phyloP scores from a whole-genome alignment of 2,888 invertebrate genomes.

The Platypus cylindrus region DNA sequence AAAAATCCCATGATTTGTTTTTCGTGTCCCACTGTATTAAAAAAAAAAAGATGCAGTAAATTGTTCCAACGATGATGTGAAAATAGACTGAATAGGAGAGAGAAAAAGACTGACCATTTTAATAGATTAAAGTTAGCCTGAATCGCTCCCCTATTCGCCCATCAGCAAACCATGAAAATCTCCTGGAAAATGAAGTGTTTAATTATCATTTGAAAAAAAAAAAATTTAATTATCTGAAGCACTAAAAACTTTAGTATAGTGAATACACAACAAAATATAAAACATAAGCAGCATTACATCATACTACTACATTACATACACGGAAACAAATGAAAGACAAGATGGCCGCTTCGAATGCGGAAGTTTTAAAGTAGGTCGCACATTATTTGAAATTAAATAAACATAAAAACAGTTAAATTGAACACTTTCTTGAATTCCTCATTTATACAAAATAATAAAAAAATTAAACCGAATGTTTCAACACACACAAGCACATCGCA shows the following conservation, averaged over 20 bases:
- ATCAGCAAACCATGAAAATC: conserved; percentile 16
- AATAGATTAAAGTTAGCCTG: conserved; percentile 26
- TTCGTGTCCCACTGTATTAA: too few relatives aligned
- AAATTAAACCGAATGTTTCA: too few relatives aligned
- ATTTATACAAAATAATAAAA: too few relatives aligned
- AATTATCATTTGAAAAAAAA: conserved; percentile 7
- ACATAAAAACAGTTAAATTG: too few relatives aligned
- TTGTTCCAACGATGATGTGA: conserved; percentile 9
- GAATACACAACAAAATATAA: conserved; percentile 5
- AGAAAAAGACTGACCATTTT: conserved; percentile 31
- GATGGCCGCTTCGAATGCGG: conserved; percentile 38
- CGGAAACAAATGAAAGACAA: conserved; percentile 19
- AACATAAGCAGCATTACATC: conserved; percentile 14
- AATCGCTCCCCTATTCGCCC: conserved; percentile 30
- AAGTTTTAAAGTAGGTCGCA: conserved; percentile 39
- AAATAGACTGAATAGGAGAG: conserved; percentile 31
- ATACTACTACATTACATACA: conserved; percentile 10
- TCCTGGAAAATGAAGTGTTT: conserved; percentile 3
- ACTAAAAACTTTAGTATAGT: too few relatives aligned
- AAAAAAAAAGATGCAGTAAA: too few relatives aligned
- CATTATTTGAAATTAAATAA: too few relatives aligned
- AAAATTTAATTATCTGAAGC: too few relatives aligned
- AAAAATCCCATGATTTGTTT: too few relatives aligned
- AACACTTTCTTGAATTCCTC: too few relatives aligned
- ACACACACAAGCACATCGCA: too few relatives aligned